Percentiles rank a stretch among this genome's conserved stretches.
phyloP scores from a whole-genome alignment of 1,140 invertebrate species.

The Sycophila sp. region DNA sequence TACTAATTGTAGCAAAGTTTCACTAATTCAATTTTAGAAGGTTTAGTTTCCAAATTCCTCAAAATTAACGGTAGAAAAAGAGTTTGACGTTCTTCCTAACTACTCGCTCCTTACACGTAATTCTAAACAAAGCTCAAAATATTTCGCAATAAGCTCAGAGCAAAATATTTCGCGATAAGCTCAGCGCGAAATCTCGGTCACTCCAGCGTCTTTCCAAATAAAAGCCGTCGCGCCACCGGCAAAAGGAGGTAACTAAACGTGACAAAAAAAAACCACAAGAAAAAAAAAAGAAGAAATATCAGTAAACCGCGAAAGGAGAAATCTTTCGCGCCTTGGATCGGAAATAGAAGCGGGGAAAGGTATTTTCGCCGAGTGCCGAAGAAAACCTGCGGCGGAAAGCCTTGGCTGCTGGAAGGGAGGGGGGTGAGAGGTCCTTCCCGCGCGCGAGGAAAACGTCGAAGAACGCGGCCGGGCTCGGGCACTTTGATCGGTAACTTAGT shows the following conservation, averaged over 20 bases:
- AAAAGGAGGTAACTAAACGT: neutral
- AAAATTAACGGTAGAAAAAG: no score
- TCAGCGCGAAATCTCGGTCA: no score
- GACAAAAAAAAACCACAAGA: neutral
- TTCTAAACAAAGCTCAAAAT: no score
- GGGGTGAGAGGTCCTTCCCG: neutral
- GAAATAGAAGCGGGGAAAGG: conserved; percentile 43
- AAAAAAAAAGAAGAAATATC: neutral
- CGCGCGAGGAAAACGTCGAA: neutral
- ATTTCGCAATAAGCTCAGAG: no score
- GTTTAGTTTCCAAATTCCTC: no score
- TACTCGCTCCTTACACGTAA: no score
- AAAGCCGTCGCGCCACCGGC: no score
- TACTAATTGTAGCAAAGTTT: no score
- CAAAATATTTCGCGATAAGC: no score
- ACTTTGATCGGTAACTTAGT: conserved; percentile 64
- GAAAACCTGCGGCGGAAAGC: conserved; percentile 29
- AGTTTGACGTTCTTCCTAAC: no score
- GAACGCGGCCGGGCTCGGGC: conserved; percentile 32
- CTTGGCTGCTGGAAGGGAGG: neutral
- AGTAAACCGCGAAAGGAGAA: neutral
- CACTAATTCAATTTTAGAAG: no score
- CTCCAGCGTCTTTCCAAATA: no score
- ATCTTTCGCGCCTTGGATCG: conserved; percentile 28
- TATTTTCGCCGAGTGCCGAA: conserved; percentile 33